phyloP scores from a whole-genome alignment of 1,140 invertebrate genomes.

The Drosophila sp. region DNA sequence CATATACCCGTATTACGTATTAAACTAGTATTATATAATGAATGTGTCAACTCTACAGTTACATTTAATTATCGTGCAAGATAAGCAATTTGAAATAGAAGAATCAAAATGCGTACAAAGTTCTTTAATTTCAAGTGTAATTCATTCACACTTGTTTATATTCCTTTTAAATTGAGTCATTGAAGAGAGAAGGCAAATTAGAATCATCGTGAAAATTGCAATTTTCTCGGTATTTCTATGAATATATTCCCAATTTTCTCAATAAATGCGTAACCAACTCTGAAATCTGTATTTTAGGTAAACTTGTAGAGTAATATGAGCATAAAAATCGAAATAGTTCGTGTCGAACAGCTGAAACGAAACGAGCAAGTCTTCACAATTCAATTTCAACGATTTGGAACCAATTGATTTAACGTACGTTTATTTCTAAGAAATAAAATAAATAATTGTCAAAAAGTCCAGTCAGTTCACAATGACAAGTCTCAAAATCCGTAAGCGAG shows the following conservation, averaged over 20 bases:
- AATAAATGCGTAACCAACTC: slow-evolving; percentile 65
- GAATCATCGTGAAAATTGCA: slow-evolving; percentile 70
- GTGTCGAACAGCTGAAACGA: slow-evolving; percentile 69
- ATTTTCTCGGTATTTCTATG: slow-evolving; percentile 64
- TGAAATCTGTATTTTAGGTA: slow-evolving; percentile 35
- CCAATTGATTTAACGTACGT: slow-evolving; percentile 69
- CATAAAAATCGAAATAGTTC: slow-evolving; percentile 67
- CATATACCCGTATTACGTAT: too few relatives aligned
- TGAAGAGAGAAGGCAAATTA: slow-evolving; percentile 59
- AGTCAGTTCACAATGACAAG: slow-evolving; percentile 53
- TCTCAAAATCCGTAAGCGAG: slow-evolving; percentile 24
- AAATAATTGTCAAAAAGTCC: slow-evolving; percentile 68
- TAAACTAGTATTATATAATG: too few relatives aligned
- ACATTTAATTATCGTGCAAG: too few relatives aligned
- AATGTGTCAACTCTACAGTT: too few relatives aligned
- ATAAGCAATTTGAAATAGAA: not conserved
- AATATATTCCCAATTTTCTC: slow-evolving; percentile 36
- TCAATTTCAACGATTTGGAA: slow-evolving; percentile 77
- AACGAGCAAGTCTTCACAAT: slow-evolving; percentile 54
- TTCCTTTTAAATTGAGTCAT: slow-evolving; percentile 63
- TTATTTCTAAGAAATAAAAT: slow-evolving; percentile 79
- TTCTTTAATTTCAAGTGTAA: not conserved
- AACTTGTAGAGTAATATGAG: slow-evolving; percentile 47
- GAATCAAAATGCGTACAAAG: not conserved
- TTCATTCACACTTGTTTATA: slow-evolving; percentile 8